These are phyloP conservation scores for Percina caprodes DNA, from an alignment of 2,113 vertebrate species.

Conservation along the genomic window DNA sequence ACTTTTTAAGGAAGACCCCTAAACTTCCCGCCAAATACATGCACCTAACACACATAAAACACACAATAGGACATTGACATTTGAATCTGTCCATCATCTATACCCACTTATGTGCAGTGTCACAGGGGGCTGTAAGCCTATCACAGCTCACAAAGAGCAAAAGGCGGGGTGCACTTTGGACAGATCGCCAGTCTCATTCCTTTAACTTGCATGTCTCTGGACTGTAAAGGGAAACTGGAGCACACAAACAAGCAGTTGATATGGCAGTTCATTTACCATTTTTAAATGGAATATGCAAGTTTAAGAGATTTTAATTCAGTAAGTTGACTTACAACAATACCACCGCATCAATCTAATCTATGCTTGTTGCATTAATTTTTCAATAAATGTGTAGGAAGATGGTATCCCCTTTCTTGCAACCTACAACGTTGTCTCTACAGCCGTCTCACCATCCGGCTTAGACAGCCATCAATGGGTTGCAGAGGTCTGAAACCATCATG, in stretches of 20 bases:
- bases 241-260: neutral
- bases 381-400: neutral
- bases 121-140: neutral
- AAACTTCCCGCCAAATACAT: no score
- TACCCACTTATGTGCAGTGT: neutral
- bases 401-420: neutral
- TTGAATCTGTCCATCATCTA: neutral
- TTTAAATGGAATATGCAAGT: no score
- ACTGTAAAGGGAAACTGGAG: neutral
- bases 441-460: neutral
- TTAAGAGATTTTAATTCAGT: neutral
- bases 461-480: neutral
- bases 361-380: neutral
- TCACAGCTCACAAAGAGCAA: neutral
- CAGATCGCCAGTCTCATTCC: neutral
- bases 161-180: neutral
- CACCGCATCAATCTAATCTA: neutral
- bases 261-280: neutral
- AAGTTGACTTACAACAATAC: neutral
- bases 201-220: neutral
- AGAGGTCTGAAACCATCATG: neutral
- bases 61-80: neutral
- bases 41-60: no score
- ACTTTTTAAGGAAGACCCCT: no score
- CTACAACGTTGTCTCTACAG: neutral